A percentile compares a stretch with the other conserved stretches of the same genome.
Evolutionary conservation across 2,888 invertebrate genomes (phyloP).

Genomic region (Ectropis crepuscularia): DNA sequence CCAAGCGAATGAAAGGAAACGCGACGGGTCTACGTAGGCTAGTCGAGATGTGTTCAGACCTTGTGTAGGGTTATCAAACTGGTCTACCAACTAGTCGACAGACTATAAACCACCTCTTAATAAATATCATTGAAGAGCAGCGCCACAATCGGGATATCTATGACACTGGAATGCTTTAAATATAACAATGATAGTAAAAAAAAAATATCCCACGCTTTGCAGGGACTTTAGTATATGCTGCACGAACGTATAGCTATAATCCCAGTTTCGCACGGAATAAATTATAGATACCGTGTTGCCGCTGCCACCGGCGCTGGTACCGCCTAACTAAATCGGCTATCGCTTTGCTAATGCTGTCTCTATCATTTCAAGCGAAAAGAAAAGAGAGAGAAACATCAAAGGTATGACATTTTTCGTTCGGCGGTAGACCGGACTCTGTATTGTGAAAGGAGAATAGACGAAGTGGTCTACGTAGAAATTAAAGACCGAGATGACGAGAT

Average conservation of each 20-base stretch:
- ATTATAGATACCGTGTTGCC: constrained; percentile 60
- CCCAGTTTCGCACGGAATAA: constrained; percentile 68
- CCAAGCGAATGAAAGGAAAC: constrained; percentile 41
- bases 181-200: no score
- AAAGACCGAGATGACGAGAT: background rate
- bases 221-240: constrained; percentile 52
- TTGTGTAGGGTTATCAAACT: constrained; percentile 51
- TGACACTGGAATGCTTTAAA: no score
- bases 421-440: no score
- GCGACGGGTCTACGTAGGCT: constrained; percentile 52
- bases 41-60: constrained; percentile 53
- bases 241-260: constrained; percentile 56
- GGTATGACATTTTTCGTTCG: no score
- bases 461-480: constrained; percentile 1
- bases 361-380: no score
- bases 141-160: no score
- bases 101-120: constrained; percentile 35
- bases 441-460: constrained; percentile 45
- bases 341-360: no score
- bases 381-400: no score
- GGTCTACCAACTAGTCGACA: constrained; percentile 51
- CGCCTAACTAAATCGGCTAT: no score
- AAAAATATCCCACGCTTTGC: no score
- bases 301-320: constrained; percentile 52
- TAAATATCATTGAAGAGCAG: no score